Evolutionary conservation across 2,888 invertebrate species (phyloP).

Genomic region (Crioceris asparagi): DNA sequence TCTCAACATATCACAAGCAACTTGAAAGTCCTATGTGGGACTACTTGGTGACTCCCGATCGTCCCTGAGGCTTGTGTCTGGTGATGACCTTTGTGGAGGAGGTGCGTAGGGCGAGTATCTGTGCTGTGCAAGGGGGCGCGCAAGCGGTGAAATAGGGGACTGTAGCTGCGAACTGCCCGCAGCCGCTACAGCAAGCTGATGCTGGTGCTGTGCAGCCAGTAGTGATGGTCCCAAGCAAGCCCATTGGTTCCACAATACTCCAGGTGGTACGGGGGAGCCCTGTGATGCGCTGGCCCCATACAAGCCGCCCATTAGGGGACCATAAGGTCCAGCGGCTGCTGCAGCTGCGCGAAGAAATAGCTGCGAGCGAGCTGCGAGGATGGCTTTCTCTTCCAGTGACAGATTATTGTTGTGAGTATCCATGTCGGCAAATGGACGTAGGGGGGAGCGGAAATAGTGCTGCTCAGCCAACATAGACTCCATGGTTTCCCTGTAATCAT

Average conservation of each 20-base stretch:
- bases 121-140: conserved; percentile 45
- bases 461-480: conserved; percentile 80
- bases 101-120: conserved; percentile 49
- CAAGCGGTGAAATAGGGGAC: conserved; percentile 41
- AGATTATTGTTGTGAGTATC: conserved; percentile 63
- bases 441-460: conserved; percentile 66
- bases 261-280: conserved; percentile 35
- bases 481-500: conserved; percentile 71
- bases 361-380: conserved; percentile 66
- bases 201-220: conserved; percentile 52
- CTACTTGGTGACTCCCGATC: conserved; percentile 36
- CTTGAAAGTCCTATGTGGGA: conserved; percentile 26
- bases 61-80: conserved; percentile 48
- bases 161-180: conserved; percentile 44
- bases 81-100: conserved; percentile 43
- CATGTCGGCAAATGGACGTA: conserved; percentile 62
- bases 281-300: conserved; percentile 40
- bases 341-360: conserved; percentile 61
- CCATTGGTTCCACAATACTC: conserved; percentile 62
- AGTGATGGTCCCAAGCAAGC: conserved; percentile 55
- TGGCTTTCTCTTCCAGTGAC: conserved; percentile 66
- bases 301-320: conserved; percentile 43
- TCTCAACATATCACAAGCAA: conserved; percentile 18
- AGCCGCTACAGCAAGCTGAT: conserved; percentile 41
- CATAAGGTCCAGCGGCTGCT: conserved; percentile 49